Percentiles rank a stretch among this genome's conserved stretches.
Conservation (phyloP, 2,797 vertebrate genomes). For the Ciconia nigra region DNA sequence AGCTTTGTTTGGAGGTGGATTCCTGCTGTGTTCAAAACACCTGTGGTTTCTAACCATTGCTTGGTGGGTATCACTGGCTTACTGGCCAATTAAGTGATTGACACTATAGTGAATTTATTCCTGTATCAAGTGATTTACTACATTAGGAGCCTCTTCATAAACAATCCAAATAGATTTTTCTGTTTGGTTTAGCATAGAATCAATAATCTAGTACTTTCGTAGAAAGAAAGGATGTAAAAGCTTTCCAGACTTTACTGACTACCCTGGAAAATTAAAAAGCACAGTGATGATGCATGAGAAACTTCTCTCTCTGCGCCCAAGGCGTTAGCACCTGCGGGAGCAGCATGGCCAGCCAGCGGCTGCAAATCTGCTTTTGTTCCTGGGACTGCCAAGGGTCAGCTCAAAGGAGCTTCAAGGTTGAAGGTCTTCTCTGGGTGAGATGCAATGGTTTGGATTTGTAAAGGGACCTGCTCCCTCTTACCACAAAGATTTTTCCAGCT, state of each 20-base stretch:
- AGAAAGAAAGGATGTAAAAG: not conserved
- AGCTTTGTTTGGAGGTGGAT: not conserved
- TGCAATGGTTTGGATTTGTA: not conserved
- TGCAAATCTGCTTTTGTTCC: not conserved
- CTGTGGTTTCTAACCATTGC: not conserved
- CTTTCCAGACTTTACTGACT: not conserved
- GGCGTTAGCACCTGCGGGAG: not conserved
- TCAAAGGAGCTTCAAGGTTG: not conserved
- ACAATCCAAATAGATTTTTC: not conserved
- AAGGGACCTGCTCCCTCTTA: not conserved
- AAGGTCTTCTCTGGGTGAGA: not conserved
- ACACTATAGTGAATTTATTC: not conserved
- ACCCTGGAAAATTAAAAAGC: not conserved
- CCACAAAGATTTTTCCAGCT: not conserved
- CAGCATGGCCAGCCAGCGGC: not conserved
- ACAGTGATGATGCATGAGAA: not conserved
- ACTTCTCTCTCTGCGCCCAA: not conserved
- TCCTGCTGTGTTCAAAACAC: not conserved
- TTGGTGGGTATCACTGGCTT: not conserved
- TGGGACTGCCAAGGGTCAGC: not conserved
- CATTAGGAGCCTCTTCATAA: not conserved
- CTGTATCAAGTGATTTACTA: not conserved
- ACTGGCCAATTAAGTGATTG: not conserved
- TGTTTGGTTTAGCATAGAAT: not conserved
- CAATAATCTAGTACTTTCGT: not conserved